Evolutionary conservation across 2,888 invertebrate genomes (phyloP), one percentile per base, ranked within the genome.

Genomic region (Colostygia pectinataria): DNA sequence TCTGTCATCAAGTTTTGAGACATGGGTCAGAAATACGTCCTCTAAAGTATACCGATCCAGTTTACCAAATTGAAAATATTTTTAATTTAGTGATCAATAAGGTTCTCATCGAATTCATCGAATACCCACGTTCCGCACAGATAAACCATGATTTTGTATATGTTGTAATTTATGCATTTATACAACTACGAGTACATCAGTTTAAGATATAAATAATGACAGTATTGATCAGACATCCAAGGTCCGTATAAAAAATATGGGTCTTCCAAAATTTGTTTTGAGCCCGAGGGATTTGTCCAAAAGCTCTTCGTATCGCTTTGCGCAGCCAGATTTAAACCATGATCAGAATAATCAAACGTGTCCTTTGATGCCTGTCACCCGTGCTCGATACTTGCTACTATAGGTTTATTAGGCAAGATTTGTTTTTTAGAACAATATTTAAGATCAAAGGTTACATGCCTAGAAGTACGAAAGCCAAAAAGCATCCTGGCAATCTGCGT

Each of bases 1-100:
- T 64, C 62, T 61, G 61, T 68, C 71, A 70, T 72, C 63, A 71
- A 75, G 62, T 72, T 77, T 63, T 47, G 57, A 55, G 53, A 56
- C 42, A 48, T 46, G 47, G 34, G 52, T 46, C 52, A 42, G n/a
- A 39, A 52, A 39, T 39, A 24, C 33, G 33, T n/a, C 38, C 38
- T 42, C 33, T 18, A 46, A 41, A 41, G 29, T 53, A 45, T 37
- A 38, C n/a, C n/a, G n/a, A n/a, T n/a, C n/a, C 36, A 37, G 20
- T 34, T 33, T 14, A 31, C 20, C 14, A 27, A 33, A 34, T 32
- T 34, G 29, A 43, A 24, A 40, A 36, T 37, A 12, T 29, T 40
- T 28, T 24, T 4, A 1, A 12, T 13, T 8, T 31, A 4, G 25
- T 25, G 25, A n/a, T n/a, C 9, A n/a, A 25, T n/a, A n/a, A n/a